Evolutionary conservation across 2,113 vertebrate species (phyloP).

Genomic region (Thinocorus orbignyianus): DNA sequence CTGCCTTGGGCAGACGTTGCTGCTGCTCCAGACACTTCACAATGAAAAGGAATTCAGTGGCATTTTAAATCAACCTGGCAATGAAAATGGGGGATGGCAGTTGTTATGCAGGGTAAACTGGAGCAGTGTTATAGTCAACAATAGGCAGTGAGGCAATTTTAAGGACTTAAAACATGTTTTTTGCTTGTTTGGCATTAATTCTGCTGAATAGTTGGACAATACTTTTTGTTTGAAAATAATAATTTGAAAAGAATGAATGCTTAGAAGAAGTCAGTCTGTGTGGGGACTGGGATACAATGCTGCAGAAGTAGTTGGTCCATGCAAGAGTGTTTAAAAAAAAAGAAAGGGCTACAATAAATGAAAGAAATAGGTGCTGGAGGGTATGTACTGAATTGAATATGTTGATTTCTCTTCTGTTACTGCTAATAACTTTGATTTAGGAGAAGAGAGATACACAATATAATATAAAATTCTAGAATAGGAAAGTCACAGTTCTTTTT

Average conservation of each 20-base stretch:
- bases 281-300: neutral
- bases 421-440: neutral
- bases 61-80: neutral
- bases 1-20: neutral
- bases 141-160: neutral
- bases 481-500: neutral
- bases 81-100: neutral
- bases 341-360: neutral
- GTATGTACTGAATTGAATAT: neutral
- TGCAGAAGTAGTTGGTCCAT: neutral
- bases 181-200: neutral
- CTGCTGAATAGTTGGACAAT: neutral
- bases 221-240: neutral
- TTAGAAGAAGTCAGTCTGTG: neutral
- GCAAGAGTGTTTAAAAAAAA: neutral
- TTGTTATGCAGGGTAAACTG: too few relatives aligned
- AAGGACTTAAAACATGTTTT: neutral
- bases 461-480: neutral
- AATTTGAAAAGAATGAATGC: neutral
- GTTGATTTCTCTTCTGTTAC: neutral
- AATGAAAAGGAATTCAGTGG: neutral
- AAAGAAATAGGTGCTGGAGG: neutral
- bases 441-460: neutral
- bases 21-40: neutral
- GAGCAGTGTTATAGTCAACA: neutral